Percentiles rank a stretch among this genome's conserved stretches.
Evolutionary conservation across 23 tunicate species (phyloP).

Genomic region (Trididemnum clinides): DNA sequence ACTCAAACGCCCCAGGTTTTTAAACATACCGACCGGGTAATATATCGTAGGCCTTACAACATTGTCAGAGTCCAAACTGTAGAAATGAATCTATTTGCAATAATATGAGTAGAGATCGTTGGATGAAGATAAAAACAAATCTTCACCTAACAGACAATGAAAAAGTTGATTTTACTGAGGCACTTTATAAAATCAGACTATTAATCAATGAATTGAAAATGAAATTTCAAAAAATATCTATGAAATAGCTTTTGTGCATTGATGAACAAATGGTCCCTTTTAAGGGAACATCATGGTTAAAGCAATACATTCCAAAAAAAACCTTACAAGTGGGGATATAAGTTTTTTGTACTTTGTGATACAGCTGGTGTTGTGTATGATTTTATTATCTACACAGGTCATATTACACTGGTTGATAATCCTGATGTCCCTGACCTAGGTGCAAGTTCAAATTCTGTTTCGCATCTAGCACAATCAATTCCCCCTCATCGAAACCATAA

Average conservation of each 20-base stretch:
- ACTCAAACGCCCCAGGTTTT: no score
- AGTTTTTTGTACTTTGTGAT: slow-evolving; percentile 6
- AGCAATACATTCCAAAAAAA: slow-evolving; percentile 19
- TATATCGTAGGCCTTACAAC: no score
- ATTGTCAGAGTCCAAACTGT: no score
- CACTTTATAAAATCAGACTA: slow-evolving; percentile 4
- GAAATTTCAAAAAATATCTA: not conserved
- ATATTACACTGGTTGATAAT: not conserved
- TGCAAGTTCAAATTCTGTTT: slow-evolving; percentile 2
- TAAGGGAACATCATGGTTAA: slow-evolving; percentile 5
- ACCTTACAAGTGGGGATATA: slow-evolving; percentile 20
- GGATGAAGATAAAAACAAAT: slow-evolving; percentile 3
- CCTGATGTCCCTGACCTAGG: slow-evolving; percentile 17
- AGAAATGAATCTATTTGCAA: not conserved
- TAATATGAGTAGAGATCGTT: slow-evolving; percentile 6
- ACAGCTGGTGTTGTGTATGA: not conserved
- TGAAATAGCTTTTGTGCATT: not conserved
- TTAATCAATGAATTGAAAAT: not conserved
- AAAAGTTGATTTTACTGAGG: not conserved
- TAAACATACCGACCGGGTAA: no score
- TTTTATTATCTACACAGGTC: not conserved
- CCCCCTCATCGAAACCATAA: not conserved
- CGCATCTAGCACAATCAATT: not conserved
- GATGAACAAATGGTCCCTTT: slow-evolving; percentile 33
- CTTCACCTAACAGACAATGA: slow-evolving; percentile 2